Base-by-base conservation (phyloP, 2,888 invertebrate species). In the Hoplodrina blanda region DNA sequence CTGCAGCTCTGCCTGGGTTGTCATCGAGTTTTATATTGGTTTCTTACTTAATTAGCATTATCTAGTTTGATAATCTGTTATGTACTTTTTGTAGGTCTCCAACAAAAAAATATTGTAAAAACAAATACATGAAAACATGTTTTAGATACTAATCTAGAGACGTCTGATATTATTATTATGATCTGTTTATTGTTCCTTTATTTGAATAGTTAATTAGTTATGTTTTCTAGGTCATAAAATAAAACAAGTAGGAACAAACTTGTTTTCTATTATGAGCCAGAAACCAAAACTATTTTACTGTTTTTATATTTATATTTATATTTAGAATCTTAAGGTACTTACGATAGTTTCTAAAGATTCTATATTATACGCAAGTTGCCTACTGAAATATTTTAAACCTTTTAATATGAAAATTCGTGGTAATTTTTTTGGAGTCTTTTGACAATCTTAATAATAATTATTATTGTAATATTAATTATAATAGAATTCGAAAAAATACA, bases 61-160 rank as follows among this genome's bases (percentile, higher is more conserved):
- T 33, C 13, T 13, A 4, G 20, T 44, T n/a, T 10, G 20, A 57
- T 46, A 66, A 46, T 41, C 19, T 15, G 17, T 30, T 41, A 8
- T 8, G 4, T 15, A 30, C 17, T 73, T 59, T 67, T 74, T 37
- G 6, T 1, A 0, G 11, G 4, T 10, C 15, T 54, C 7, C 7
- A 13, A 30, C 15, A 54, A 59, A 73, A 41, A 59, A 59, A 0
- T n/a, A 30, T 2, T 4, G 20, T 13, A 65, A 59, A 73, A 73
- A 65, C 20, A 30, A 44, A 19, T 3, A 52, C 17, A 20, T 20
- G 2, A 46, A 52, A 56, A 37, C 46, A 4, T 11, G 13, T 11
- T 41, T 49, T 5, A 41, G 62, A 62, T 72, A 5, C 33, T 17
- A 44, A 63, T 63, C 41, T 20, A 2, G 19, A 4, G 6, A 33